phyloP scores from a whole-genome alignment of 1,140 invertebrate species.

The Bombus consobrinus region DNA sequence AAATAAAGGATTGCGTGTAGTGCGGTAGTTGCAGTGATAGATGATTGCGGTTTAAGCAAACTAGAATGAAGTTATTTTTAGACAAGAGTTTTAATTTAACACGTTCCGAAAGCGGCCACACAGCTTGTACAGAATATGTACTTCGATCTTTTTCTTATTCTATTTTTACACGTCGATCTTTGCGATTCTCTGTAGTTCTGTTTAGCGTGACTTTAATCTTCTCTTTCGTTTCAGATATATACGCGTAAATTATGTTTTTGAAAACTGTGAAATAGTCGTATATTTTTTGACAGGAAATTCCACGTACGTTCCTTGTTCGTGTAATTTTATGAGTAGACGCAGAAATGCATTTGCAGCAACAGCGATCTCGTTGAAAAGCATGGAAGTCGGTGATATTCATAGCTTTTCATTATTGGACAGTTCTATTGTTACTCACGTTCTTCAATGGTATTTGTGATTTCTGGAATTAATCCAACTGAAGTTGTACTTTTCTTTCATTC shows the following conservation, averaged over 20 bases:
- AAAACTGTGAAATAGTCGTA: too few relatives aligned
- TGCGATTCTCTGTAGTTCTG: too few relatives aligned
- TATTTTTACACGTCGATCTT: not conserved
- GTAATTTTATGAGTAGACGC: too few relatives aligned
- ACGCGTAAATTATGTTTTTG: not conserved
- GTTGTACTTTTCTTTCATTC: slow-evolving; percentile 33
- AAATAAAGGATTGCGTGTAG: slow-evolving; percentile 49
- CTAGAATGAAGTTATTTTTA: slow-evolving; percentile 38
- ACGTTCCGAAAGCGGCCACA: not conserved
- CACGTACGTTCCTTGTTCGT: too few relatives aligned
- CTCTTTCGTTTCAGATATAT: not conserved
- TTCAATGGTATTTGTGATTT: slow-evolving; percentile 45
- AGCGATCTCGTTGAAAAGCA: slow-evolving; percentile 18
- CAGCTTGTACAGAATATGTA: not conserved
- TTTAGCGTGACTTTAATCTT: not conserved
- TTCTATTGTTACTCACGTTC: slow-evolving; percentile 56
- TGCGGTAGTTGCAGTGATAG: slow-evolving; percentile 30
- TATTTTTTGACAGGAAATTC: too few relatives aligned
- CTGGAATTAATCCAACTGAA: slow-evolving; percentile 55
- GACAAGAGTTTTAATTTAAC: slow-evolving; percentile 24
- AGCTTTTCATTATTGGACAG: slow-evolving; percentile 48
- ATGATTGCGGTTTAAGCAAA: slow-evolving; percentile 33
- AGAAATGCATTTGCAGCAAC: slow-evolving; percentile 31
- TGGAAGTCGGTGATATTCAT: slow-evolving; percentile 46
- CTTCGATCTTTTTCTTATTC: not conserved